A percentile compares a stretch with the other conserved stretches of the same genome.
Conservation (phyloP, 2,888 invertebrate species). For the Chloroclysta siterata region DNA sequence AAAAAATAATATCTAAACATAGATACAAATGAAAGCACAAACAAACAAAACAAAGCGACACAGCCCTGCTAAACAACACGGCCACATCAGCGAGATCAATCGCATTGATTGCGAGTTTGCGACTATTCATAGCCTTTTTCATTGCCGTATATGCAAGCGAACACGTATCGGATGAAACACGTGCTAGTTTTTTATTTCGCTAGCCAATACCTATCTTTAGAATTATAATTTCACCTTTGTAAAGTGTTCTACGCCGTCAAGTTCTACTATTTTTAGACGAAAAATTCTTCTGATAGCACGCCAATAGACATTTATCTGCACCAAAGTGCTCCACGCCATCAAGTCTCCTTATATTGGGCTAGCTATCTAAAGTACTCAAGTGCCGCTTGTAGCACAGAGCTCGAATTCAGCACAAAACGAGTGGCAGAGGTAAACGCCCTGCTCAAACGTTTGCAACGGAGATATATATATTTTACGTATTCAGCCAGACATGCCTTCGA, state of each 20-base stretch:
- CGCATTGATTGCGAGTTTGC: constrained; percentile 46
- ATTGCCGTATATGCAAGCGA: constrained; percentile 37
- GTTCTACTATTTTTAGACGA: not conserved
- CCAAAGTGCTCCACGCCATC: constrained; percentile 3
- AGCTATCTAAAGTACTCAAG: constrained; percentile 19
- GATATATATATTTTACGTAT: constrained; percentile 59
- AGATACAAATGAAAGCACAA: constrained; percentile 11
- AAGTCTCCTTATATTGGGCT: constrained; percentile 10
- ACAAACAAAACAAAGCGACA: constrained; percentile 15
- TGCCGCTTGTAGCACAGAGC: constrained; percentile 40
- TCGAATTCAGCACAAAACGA: constrained; percentile 52
- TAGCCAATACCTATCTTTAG: constrained; percentile 26
- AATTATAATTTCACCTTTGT: constrained; percentile 11
- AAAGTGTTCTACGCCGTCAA: constrained; percentile 5
- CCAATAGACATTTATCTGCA: constrained; percentile 5
- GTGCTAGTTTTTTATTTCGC: constrained; percentile 25
- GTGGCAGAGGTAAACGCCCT: constrained; percentile 60
- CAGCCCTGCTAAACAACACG: constrained; percentile 37
- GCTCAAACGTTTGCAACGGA: constrained; percentile 48
- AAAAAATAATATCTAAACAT: constrained; percentile 2
- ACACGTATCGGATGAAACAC: constrained; percentile 31
- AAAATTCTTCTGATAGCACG: not conserved
- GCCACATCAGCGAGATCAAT: constrained; percentile 43
- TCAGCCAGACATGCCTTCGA: constrained; percentile 53
- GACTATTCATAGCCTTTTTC: constrained; percentile 43